A percentile compares a stretch with the other conserved stretches of the same genome.
Evolutionary conservation across 2,797 vertebrate species (phyloP).

Genomic region (Protosalanx chinensis): DNA sequence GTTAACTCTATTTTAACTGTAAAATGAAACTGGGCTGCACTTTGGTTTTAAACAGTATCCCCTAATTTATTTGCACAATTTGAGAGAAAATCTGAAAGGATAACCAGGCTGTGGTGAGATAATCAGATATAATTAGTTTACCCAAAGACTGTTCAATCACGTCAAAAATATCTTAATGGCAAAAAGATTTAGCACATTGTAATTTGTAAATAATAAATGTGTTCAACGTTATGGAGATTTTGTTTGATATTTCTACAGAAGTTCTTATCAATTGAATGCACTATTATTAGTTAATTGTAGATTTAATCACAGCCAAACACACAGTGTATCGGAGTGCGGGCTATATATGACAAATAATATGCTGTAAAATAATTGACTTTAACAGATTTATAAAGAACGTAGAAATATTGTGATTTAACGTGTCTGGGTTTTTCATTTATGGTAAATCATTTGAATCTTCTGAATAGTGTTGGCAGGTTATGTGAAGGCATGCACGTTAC

Average conservation of each 20-base stretch:
- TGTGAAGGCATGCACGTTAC: background rate
- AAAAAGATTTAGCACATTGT: conserved; percentile 22
- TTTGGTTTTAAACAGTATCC: conserved; percentile 26
- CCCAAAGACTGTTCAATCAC: conserved; percentile 61
- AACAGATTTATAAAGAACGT: conserved; percentile 74
- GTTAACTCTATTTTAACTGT: background rate
- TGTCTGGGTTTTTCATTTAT: conserved; percentile 37
- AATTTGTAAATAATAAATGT: conserved; percentile 29
- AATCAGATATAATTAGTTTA: conserved; percentile 62
- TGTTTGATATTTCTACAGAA: background rate
- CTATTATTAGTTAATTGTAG: conserved; percentile 54
- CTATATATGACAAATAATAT: conserved; percentile 44
- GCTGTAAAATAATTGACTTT: conserved; percentile 68
- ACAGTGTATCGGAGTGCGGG: conserved; percentile 40
- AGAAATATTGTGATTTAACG: conserved; percentile 40
- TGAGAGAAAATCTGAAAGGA: conserved; percentile 45
- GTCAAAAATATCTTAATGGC: conserved; percentile 31
- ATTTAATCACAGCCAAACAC: conserved; percentile 37
- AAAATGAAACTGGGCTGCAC: background rate
- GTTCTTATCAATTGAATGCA: background rate
- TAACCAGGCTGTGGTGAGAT: conserved; percentile 57
- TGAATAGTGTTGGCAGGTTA: background rate
- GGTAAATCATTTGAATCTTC: background rate
- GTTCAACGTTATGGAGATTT: conserved; percentile 17
- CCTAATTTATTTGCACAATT: conserved; percentile 63